Conservation (phyloP, 2,888 invertebrate species). For the Bellardia pandia region DNA sequence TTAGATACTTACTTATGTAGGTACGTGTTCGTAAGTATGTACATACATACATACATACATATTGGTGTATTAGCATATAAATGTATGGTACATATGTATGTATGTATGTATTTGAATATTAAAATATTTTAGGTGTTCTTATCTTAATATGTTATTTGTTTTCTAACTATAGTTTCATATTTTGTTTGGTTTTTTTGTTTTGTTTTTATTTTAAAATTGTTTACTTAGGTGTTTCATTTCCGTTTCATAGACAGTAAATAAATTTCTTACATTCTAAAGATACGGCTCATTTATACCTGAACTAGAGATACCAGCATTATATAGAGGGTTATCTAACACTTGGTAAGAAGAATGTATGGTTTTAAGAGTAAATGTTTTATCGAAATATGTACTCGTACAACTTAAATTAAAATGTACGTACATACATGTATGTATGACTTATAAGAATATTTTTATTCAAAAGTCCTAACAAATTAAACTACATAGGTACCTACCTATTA, state of each 20-base stretch:
- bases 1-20: background rate
- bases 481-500: background rate
- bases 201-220: conserved; percentile 74
- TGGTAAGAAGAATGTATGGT: conserved; percentile 14
- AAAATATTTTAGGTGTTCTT: conserved; percentile 62
- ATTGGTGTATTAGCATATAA: background rate
- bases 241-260: conserved; percentile 77
- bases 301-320: background rate
- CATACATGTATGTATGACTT: background rate
- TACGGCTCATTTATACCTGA: conserved; percentile 28
- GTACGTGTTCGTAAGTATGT: background rate
- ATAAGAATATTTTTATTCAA: background rate
- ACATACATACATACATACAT: background rate
- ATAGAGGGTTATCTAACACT: conserved; percentile 28
- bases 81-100: background rate
- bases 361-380: conserved; percentile 10
- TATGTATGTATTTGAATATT: conserved; percentile 22
- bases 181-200: conserved; percentile 8
- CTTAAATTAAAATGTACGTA: background rate
- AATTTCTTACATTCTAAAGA: conserved; percentile 60
- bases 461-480: background rate
- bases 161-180: conserved; percentile 62
- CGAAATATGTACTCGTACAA: background rate
- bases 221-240: conserved; percentile 83
- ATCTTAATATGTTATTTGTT: conserved; percentile 69